Evolutionary conservation across 2,797 vertebrate species (phyloP), one percentile per base, ranked within the genome.

Genomic region (Galagoides demidoff): DNA sequence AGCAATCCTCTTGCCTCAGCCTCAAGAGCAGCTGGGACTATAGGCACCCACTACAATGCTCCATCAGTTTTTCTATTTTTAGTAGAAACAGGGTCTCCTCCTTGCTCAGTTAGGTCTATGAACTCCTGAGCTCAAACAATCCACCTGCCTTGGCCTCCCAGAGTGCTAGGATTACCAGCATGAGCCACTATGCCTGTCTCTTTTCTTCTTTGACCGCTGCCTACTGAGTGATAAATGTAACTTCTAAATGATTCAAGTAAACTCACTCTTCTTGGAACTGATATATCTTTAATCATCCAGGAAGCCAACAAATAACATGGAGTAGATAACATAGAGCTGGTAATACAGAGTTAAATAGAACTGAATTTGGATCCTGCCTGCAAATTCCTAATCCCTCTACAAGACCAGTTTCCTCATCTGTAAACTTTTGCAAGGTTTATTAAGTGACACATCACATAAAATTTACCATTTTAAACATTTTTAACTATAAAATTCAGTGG

Each of bases 241-340:
- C 37, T 93, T 79, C 55, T 94, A 27, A 92, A 27, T 66, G 19
- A 85, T 45, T 93, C 63, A 95, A 64, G 70, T 78, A 92, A 85
- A 87, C 23, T 64, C 34, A 81, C 20, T 90, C 43, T 83, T 92
- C 76, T 82, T 43, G 31, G 45, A 95, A 45, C 11, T 52, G 7
- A 64, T 5, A 16, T 5, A 74, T 52, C 66, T 52, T 91, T 55
- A 84, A 74, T 64, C 52, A 92, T 34, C 81, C 57, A 92, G 34
- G 34, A 89, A 70, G 49, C 29, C 29, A 64, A 68, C 0, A 71
- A 52, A 29, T 70, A 66, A 73, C 64, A 55, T 27, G 37, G 23
- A 92, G 23, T 12, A 34, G 57, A 31, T 57, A 71, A 86, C 23
- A 92, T 0, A 29, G 17, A 85, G 3, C 4, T 43, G n/a, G 37